Conservation (phyloP, 2,888 invertebrate genomes). For the Platycheirus rosarum region DNA sequence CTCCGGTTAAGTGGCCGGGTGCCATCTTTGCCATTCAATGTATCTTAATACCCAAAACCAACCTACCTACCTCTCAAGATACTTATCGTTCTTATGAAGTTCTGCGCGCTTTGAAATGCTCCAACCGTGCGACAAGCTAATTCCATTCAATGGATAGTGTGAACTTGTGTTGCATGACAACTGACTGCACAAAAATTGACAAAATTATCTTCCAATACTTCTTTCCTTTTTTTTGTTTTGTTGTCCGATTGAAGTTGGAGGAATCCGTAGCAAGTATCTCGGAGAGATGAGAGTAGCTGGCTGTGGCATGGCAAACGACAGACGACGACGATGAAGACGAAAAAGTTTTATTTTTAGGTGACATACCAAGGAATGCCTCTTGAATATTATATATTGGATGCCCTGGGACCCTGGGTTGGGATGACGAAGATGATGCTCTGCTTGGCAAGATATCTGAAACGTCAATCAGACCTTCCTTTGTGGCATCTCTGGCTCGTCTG, state of each 20-base stretch:
- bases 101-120: conserved; percentile 53
- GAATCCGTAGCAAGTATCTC: conserved; percentile 31
- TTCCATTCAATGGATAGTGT: conserved; percentile 71
- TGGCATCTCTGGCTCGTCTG: conserved; percentile 43
- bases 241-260: conserved; percentile 1
- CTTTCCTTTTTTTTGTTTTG: conserved; percentile 6
- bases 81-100: conserved; percentile 64
- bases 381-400: conserved; percentile 17
- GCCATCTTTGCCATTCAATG: conserved; percentile 53
- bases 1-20: conserved; percentile 52
- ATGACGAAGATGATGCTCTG: conserved; percentile 62
- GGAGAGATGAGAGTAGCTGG: conserved; percentile 28
- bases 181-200: conserved; percentile 72
- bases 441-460: conserved; percentile 72
- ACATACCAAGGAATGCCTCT: conserved; percentile 71
- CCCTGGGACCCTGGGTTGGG: background rate
- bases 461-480: conserved; percentile 67
- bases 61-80: conserved; percentile 55
- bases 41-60: conserved; percentile 48
- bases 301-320: conserved; percentile 22
- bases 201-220: conserved; percentile 68
- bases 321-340: conserved; percentile 19
- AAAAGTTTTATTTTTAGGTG: conserved; percentile 71
- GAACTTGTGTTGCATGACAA: conserved; percentile 71
- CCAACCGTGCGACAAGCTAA: conserved; percentile 65